Base-by-base conservation (phyloP, 2,113 vertebrate genomes). In the Lophotis ruficrista region DNA sequence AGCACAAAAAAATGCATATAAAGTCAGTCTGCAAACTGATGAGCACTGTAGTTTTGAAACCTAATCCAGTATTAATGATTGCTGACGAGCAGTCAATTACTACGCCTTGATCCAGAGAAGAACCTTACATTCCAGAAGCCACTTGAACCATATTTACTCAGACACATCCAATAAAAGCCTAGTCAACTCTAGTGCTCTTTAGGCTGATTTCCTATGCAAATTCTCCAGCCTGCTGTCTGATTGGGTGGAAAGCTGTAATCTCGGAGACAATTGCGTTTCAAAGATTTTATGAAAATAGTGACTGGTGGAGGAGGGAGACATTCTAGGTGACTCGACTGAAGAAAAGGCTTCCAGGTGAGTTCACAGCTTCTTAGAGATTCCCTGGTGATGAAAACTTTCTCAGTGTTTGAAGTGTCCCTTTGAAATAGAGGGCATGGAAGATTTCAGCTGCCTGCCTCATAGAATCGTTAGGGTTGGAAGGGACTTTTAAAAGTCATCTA, bases 101-200 rank as follows among this genome's bases (percentile, higher is more conserved):
- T 3, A 19, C 45, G 28, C 35, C 77, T 89, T 53, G 72, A 68
- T 90, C 60, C 64, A 94, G 72, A 66, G 33, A 68, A 93, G 35
- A 47, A 76, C 66, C 30, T 66, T 78, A 48, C 14, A 62, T 89
- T 94, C 57, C 73, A 89, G 53, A 89, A 96, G 18, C 38, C 73
- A 79, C 78, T 89, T 87, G 77, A 92, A 71, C 60, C 38, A 38
- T 84, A 92, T 89, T 93, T 86, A 83, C 51, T 84, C 60, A 95
- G 91, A 83, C 62, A 96, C 53, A 79, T 91, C 38, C 70, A 71
- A 82, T 89, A 96, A 90, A 84, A 87, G 9, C n/a, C 56, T 81
- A 51, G 89, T 94, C 73, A 94, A 45, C 48, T 87, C 73, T 57
- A 89, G 73, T 82, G 65, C 81, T 89, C 57, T 96, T 94, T 54